phyloP scores from a whole-genome alignment of 2,797 vertebrate species.

The Peromyscus attwateri region DNA sequence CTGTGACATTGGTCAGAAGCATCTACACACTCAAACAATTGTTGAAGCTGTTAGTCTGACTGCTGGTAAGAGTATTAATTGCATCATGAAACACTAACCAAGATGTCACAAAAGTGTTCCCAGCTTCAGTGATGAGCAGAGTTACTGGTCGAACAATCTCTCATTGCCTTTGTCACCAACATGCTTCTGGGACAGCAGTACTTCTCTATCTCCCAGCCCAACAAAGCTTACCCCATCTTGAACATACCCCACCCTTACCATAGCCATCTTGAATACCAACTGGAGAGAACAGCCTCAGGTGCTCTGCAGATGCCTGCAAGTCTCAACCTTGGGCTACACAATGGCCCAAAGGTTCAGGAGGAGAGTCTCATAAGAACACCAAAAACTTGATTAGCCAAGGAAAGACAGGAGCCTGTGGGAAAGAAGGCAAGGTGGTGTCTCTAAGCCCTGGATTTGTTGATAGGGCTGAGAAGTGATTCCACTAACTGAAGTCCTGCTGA shows the following conservation, averaged over 20 bases:
- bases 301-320: background rate
- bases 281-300: background rate
- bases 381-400: background rate
- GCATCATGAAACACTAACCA: conserved; percentile 37
- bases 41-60: conserved; percentile 15
- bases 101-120: conserved; percentile 51
- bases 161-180: conserved; percentile 30
- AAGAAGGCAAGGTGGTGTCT: background rate
- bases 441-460: background rate
- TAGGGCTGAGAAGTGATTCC: background rate
- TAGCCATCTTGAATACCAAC: rapidly evolving
- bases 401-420: background rate
- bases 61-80: background rate
- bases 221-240: background rate
- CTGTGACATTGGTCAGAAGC: background rate
- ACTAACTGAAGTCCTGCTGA: background rate
- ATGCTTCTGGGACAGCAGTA: background rate
- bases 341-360: background rate
- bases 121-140: conserved; percentile 65
- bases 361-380: background rate
- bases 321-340: background rate
- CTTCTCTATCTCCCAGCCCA: background rate
- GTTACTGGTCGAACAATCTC: conserved; percentile 44
- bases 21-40: conserved; percentile 70
- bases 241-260: background rate